A percentile compares a stretch with the other conserved stretches of the same genome.
phyloP scores from a whole-genome alignment of 2,888 invertebrate species.

The Ichneumon xanthorius region DNA sequence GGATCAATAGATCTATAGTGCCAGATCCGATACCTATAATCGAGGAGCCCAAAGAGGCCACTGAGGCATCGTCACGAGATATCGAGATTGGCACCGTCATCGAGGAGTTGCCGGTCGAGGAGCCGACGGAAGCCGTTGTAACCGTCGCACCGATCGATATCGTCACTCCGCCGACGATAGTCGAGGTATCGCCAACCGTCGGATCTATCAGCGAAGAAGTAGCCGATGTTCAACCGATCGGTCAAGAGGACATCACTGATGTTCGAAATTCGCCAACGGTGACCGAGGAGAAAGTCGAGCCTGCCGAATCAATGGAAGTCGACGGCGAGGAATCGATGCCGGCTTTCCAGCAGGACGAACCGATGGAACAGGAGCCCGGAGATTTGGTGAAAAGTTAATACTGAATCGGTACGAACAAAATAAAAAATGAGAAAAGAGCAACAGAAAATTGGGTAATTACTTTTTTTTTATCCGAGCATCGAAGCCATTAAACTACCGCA shows the following conservation, averaged over 20 bases:
- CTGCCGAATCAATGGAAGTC: constrained; percentile 81
- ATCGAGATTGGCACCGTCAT: constrained; percentile 38
- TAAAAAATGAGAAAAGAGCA: constrained; percentile 24
- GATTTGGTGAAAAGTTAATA: constrained; percentile 81
- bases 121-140: not conserved
- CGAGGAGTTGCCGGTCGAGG: constrained; percentile 69
- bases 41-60: constrained; percentile 78
- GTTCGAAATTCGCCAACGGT: constrained; percentile 25
- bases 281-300: constrained; percentile 53
- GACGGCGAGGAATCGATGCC: constrained; percentile 78
- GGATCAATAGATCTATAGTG: constrained; percentile 74
- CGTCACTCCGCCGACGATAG: constrained; percentile 67
- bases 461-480: constrained; percentile 3
- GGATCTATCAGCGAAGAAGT: constrained; percentile 23
- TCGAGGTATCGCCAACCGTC: constrained; percentile 22
- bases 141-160: constrained; percentile 52
- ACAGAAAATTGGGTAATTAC: constrained; percentile 10
- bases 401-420: constrained; percentile 45
- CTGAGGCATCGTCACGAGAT: constrained; percentile 16
- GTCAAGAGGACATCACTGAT: constrained; percentile 60
- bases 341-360: constrained; percentile 78
- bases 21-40: constrained; percentile 80
- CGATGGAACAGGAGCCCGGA: constrained; percentile 82
- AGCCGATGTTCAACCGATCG: constrained; percentile 42
- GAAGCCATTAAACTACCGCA: not conserved